Percentiles rank a stretch among this genome's conserved stretches.
Evolutionary conservation across 2,888 invertebrate species (phyloP).

Genomic region (Diaprepes abbreviatus): DNA sequence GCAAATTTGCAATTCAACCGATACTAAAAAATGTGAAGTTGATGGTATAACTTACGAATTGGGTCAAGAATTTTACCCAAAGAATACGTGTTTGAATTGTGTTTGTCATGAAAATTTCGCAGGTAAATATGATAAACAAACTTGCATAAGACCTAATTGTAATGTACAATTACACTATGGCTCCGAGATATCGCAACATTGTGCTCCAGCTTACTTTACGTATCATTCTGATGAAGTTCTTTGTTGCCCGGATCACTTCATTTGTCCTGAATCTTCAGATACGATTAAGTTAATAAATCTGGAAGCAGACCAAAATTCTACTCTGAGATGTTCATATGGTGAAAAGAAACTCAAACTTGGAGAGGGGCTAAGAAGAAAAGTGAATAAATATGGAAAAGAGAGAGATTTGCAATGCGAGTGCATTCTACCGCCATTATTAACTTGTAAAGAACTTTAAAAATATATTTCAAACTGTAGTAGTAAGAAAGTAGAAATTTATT

Average conservation of each 20-base stretch:
- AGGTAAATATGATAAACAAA: constrained; percentile 47
- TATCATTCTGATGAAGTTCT: constrained; percentile 5
- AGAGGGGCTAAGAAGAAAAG: constrained; percentile 30
- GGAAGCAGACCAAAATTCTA: background rate
- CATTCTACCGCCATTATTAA: constrained; percentile 40
- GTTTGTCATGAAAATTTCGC: constrained; percentile 52
- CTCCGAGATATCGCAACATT: constrained; percentile 30
- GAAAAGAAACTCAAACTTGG: constrained; percentile 40
- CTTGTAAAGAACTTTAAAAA: constrained; percentile 34
- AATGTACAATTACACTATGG: constrained; percentile 19
- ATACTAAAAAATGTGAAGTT: constrained; percentile 68
- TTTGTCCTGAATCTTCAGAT: constrained; percentile 35
- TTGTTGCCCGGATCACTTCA: constrained; percentile 43
- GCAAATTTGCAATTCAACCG: constrained; percentile 26
- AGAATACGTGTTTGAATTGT: constrained; percentile 47
- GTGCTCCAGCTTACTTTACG: constrained; percentile 42
- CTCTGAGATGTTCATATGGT: constrained; percentile 34
- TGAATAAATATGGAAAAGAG: constrained; percentile 10
- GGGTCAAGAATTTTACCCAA: constrained; percentile 40
- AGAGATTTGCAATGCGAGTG: constrained; percentile 39
- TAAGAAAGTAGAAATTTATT: too few species aligned
- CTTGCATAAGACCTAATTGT: constrained; percentile 38
- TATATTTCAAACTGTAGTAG: too few species aligned
- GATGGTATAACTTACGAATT: constrained; percentile 30
- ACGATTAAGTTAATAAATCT: constrained; percentile 21